Conservation (phyloP, 2,888 invertebrate species). For the Linnaemya vulpina region DNA sequence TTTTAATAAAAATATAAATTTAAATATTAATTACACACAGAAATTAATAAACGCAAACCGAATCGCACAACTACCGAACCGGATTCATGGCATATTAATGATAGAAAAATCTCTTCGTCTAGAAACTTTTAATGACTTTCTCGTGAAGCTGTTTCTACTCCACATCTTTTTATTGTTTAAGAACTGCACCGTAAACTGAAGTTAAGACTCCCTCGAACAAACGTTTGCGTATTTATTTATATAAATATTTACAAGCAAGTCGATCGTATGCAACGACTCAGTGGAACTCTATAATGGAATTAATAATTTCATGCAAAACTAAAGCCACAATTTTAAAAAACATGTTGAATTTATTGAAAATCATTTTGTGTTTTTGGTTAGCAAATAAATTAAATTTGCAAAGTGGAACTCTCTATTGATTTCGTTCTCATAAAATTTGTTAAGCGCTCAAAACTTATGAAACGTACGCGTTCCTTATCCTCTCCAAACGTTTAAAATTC, state of each 20-base stretch:
- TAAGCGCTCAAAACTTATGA: too few relatives aligned
- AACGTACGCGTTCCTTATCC: too few relatives aligned
- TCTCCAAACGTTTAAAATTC: too few relatives aligned
- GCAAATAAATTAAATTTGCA: too few relatives aligned
- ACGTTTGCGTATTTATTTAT: background rate
- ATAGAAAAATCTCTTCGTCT: constrained; percentile 66
- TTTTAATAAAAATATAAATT: constrained; percentile 41
- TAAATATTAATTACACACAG: constrained; percentile 56
- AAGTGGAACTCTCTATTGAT: too few relatives aligned
- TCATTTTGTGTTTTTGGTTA: too few relatives aligned
- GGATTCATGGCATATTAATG: constrained; percentile 67
- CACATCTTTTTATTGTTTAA: constrained; percentile 43
- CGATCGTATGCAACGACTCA: background rate
- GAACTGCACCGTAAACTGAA: constrained; percentile 43
- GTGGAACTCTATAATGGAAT: background rate
- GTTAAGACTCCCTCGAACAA: constrained; percentile 27
- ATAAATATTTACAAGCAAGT: background rate
- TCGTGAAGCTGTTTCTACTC: constrained; percentile 45
- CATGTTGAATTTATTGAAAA: too few relatives aligned
- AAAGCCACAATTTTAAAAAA: too few relatives aligned
- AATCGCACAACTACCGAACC: constrained; percentile 59
- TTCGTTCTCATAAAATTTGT: too few relatives aligned
- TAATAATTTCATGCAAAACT: background rate
- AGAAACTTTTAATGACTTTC: constrained; percentile 72
- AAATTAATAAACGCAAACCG: constrained; percentile 5